These are phyloP conservation scores for Tragelaphus strepsiceros DNA, from an alignment of 2,113 vertebrate genomes.

Conservation along the genomic window DNA sequence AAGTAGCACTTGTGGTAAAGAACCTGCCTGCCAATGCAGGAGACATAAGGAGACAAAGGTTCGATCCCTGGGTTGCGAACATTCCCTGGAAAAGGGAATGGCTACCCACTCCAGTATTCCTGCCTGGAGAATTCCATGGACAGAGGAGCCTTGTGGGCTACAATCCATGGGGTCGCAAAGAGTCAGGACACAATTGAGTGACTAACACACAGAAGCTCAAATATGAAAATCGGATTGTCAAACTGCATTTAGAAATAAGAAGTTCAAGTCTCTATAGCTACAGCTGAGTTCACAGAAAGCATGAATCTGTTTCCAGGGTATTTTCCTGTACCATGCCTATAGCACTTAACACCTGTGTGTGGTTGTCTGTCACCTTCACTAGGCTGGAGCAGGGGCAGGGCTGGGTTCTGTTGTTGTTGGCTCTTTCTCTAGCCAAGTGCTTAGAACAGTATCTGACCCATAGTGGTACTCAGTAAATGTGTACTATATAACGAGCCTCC, in stretches of 20 bases:
- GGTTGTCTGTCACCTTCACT: neutral
- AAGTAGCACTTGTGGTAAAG: neutral
- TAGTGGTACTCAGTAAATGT: neutral
- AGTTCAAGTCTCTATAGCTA: neutral
- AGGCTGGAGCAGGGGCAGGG: neutral
- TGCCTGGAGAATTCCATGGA: neutral
- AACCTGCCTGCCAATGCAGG: neutral
- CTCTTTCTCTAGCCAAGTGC: neutral
- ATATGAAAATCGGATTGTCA: neutral
- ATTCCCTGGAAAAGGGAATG: neutral
- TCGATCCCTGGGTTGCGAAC: neutral
- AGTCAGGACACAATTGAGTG: neutral
- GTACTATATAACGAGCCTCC: too few relatives aligned
- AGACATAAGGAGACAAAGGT: neutral
- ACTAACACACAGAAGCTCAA: neutral
- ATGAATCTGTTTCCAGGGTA: neutral
- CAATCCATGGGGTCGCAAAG: neutral
- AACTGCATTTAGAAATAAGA: neutral
- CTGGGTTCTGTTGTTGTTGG: neutral
- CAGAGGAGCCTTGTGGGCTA: neutral
- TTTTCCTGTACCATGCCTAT: neutral
- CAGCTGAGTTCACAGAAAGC: neutral
- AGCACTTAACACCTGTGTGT: neutral
- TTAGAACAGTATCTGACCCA: neutral
- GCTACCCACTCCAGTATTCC: neutral